These are phyloP conservation scores for Hydractinia symbiolongicarpus DNA, from an alignment of 30 jellyfish, hydroid and myxozoan genomes.

Conservation along the genomic window DNA sequence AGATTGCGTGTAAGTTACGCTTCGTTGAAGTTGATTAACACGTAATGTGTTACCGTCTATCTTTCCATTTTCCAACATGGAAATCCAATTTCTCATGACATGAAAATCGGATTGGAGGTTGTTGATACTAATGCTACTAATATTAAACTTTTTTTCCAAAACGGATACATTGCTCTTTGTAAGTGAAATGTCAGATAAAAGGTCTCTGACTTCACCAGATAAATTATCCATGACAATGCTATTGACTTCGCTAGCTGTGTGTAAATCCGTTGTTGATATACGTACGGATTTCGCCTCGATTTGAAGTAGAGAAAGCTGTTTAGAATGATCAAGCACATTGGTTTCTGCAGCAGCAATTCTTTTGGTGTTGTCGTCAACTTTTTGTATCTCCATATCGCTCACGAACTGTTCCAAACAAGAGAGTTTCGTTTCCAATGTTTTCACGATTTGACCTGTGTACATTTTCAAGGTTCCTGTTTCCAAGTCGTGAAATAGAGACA, in stretches of 20 bases:
- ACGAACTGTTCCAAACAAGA: not conserved
- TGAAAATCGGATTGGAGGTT: slow-evolving; percentile 1
- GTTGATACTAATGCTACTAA: not conserved
- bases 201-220: too few relatives aligned
- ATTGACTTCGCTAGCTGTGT: not conserved
- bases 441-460: slow-evolving; percentile 4
- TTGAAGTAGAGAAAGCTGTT: not conserved
- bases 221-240: not conserved
- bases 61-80: not conserved
- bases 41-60: not conserved
- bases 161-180: not conserved
- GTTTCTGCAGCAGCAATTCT: not conserved
- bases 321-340: not conserved
- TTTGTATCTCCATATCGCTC: not conserved
- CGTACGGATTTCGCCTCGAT: not conserved
- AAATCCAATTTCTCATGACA: not conserved
- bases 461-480: slow-evolving; percentile 5
- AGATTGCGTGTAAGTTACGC: not conserved
- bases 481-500: not conserved
- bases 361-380: slow-evolving; percentile 1
- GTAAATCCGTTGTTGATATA: not conserved
- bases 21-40: not conserved
- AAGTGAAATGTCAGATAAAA: too few relatives aligned
- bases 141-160: not conserved
- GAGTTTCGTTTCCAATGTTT: not conserved